Base-by-base conservation (phyloP, 2,888 invertebrate species). In the Troides aeacus region DNA sequence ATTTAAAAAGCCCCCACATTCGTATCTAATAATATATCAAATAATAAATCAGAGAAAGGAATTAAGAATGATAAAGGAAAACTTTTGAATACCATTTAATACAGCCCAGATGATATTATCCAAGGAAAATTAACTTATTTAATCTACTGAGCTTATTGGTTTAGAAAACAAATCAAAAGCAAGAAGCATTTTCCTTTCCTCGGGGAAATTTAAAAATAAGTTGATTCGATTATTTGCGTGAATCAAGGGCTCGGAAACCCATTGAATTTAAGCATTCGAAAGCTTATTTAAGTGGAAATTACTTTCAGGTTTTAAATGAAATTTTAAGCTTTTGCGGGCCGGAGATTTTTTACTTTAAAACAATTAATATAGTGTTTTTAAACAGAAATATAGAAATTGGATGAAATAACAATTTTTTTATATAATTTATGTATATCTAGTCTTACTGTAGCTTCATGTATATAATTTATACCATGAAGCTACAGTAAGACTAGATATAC, bases 131-230 rank as follows among this genome's bases (percentile, higher is more conserved):
- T 67, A 61, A 53, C n/a, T 24, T 50, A 36, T 64, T 66, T 56
- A 70, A 66, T 70, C 62, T 61, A 30, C 39, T 17, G 60, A 66
- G 56, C 12, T 67, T 70, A 70, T 70, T 64, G 60, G 64, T 70
- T 70, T 57, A 70, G 62, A 64, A 70, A 70, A 70, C 67, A 69
- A 72, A 70, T 68, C 66, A 63, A 69, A 66, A 67, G 30, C 62
- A 64, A 64, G 30, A 36, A 71, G 50, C 59, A 62, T 30, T 67
- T 69, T 71, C 42, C 66, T 61, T 39, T 72, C 70, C 79, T 75
- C 72, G 68, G 78, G 77, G 77, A 80, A 82, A 83, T 81, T 79
- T 77, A 78, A 76, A 46, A 80, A 80, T 73, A 72, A 76, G 74
- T 71, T 78, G 74, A 83, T 81, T 81, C 74, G 71, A 79, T 82